These are phyloP conservation scores for Dorcus parallelipipedus DNA, from an alignment of 2,888 invertebrate genomes.

Conservation along the genomic window DNA sequence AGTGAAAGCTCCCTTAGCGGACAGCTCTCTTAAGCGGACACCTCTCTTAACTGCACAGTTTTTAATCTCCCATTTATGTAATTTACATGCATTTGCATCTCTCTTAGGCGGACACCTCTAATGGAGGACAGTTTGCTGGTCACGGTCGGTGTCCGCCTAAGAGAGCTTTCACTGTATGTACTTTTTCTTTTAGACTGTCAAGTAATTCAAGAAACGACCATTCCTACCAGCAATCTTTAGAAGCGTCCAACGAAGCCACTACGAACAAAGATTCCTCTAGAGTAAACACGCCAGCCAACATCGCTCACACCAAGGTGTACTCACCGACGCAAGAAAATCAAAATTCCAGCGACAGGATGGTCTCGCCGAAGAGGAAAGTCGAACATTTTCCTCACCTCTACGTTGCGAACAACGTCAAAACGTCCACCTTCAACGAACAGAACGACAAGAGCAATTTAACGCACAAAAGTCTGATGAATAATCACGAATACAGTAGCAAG, in stretches of 20 bases:
- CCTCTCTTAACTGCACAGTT: too few relatives aligned
- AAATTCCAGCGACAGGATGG: slow-evolving; percentile 41
- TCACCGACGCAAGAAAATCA: slow-evolving; percentile 24
- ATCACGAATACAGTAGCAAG: slow-evolving; percentile 34
- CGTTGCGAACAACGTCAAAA: slow-evolving; percentile 47
- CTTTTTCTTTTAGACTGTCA: slow-evolving; percentile 48
- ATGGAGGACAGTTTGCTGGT: too few relatives aligned
- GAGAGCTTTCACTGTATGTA: too few relatives aligned
- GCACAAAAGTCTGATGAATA: slow-evolving; percentile 32
- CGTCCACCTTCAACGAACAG: slow-evolving; percentile 45
- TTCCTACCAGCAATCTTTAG: slow-evolving; percentile 35
- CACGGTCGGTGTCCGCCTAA: too few relatives aligned
- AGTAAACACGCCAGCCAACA: slow-evolving; percentile 42
- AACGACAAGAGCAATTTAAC: slow-evolving; percentile 37
- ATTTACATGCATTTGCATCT: too few relatives aligned
- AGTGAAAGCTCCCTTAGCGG: too few relatives aligned
- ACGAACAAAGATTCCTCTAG: slow-evolving; percentile 35
- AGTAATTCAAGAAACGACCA: slow-evolving; percentile 51
- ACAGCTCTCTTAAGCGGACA: too few relatives aligned
- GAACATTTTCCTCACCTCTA: slow-evolving; percentile 46
- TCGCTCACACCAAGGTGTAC: slow-evolving; percentile 19
- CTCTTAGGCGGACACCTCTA: too few relatives aligned
- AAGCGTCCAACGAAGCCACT: slow-evolving; percentile 28
- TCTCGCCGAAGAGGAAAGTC: slow-evolving; percentile 45
- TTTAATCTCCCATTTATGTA: too few relatives aligned